Percentiles rank a stretch among this genome's conserved stretches.
Evolutionary conservation across 2,797 vertebrate species (phyloP).

Genomic region (Artibeus lituratus): DNA sequence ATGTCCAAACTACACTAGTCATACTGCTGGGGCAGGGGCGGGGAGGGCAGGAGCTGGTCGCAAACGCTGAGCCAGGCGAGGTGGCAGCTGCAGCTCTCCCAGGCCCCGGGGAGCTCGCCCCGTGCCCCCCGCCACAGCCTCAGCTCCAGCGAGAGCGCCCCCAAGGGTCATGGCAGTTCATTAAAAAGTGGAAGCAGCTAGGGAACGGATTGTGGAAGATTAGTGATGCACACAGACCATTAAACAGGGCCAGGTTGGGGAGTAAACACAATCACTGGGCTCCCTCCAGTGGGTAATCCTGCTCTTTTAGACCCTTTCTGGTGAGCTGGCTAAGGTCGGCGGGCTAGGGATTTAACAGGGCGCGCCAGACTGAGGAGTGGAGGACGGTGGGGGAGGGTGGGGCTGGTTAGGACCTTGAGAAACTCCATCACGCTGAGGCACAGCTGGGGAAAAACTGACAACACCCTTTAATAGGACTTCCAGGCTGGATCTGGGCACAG

Average conservation of each 20-base stretch:
- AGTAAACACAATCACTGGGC: constrained; percentile 83
- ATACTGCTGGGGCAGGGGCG: no score
- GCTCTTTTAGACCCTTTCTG: constrained; percentile 75
- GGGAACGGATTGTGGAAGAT: constrained; percentile 85
- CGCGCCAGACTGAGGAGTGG: not conserved
- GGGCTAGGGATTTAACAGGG: constrained; percentile 47
- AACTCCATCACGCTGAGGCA: not conserved
- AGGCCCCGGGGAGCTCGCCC: not conserved
- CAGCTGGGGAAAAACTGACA: no score
- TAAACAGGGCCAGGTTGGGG: constrained; percentile 83
- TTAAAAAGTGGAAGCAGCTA: constrained; percentile 87
- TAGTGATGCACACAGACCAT: constrained; percentile 85
- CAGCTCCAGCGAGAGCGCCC: not conserved
- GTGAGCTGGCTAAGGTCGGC: constrained; percentile 42
- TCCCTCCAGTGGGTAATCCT: constrained; percentile 77
- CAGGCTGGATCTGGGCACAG: not conserved
- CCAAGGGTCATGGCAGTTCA: constrained; percentile 78
- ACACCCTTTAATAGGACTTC: not conserved
- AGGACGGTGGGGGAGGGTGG: not conserved
- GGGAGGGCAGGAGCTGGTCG: not conserved
- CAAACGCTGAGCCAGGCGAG: rapidly evolving
- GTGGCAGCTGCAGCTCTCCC: not conserved
- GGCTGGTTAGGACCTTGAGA: not conserved
- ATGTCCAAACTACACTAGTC: not conserved
- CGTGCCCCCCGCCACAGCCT: not conserved